Evolutionary conservation across 1,140 invertebrate species (phyloP).

Genomic region (Bemisia tabaci): DNA sequence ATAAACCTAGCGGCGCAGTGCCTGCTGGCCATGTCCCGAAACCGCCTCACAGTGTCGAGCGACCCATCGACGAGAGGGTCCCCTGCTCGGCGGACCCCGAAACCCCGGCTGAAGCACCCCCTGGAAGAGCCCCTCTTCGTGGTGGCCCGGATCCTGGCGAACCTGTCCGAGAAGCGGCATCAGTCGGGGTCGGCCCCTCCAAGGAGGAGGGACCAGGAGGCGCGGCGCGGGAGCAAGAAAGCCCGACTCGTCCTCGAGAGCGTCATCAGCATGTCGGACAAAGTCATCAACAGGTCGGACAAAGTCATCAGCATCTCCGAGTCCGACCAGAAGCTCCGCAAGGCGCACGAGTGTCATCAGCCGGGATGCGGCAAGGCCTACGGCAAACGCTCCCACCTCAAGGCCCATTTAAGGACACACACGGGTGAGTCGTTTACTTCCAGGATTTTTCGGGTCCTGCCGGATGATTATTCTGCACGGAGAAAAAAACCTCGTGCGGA

Average conservation of each 20-base stretch:
- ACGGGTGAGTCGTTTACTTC: conserved; percentile 38
- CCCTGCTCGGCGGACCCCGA: conserved; percentile 17
- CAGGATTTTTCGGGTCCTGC: conserved; percentile 20
- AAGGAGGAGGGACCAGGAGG: background rate
- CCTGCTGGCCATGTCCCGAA: conserved; percentile 39
- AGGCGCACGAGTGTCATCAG: conserved; percentile 45
- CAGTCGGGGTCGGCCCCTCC: conserved; percentile 36
- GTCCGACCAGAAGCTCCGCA: background rate
- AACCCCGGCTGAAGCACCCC: conserved; percentile 22
- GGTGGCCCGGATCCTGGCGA: conserved; percentile 44
- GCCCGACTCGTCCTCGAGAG: background rate
- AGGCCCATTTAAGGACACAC: conserved; percentile 54
- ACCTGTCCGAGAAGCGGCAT: conserved; percentile 39
- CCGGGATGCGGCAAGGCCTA: conserved; percentile 52
- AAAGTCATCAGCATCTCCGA: background rate
- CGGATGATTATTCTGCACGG: too few relatives aligned
- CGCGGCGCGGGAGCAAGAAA: background rate
- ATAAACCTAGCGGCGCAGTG: conserved; percentile 44
- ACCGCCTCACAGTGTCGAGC: background rate
- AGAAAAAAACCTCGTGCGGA: too few relatives aligned
- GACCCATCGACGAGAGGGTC: conserved; percentile 2
- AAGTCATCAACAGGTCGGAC: background rate
- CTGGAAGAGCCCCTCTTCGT: conserved; percentile 33
- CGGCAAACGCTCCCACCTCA: conserved; percentile 57
- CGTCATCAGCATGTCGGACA: background rate